Evolutionary conservation across 2,888 invertebrate species (phyloP).

Genomic region (Zaprionus obscuricornis): DNA sequence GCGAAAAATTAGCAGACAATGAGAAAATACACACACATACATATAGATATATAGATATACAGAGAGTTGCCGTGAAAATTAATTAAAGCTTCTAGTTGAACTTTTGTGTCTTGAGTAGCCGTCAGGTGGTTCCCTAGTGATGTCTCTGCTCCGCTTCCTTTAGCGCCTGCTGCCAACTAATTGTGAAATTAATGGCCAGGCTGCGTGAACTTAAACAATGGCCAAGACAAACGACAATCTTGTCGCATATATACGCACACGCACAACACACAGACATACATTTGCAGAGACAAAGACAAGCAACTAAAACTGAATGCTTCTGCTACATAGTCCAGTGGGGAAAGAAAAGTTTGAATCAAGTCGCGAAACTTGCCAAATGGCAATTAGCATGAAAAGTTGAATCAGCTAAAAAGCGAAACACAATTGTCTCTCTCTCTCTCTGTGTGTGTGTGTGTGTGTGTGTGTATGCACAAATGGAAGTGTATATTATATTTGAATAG

Average conservation of each 20-base stretch:
- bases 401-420: conserved; percentile 14
- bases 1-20: conserved; percentile 47
- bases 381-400: conserved; percentile 67
- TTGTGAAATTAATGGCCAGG: conserved; percentile 75
- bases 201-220: conserved; percentile 72
- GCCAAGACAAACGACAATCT: conserved; percentile 59
- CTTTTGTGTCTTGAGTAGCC: conserved; percentile 39
- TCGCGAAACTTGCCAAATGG: conserved; percentile 71
- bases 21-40: conserved; percentile 22
- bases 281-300: not conserved
- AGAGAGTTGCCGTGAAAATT: conserved; percentile 45
- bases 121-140: conserved; percentile 47
- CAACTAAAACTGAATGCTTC: conserved; percentile 17
- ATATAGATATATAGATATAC: conserved; percentile 8
- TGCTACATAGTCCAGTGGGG: conserved; percentile 38
- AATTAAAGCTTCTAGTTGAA: conserved; percentile 62
- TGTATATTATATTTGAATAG: conserved; percentile 22
- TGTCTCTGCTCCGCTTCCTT: not conserved
- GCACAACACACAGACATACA: conserved; percentile 7
- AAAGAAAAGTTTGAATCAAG: conserved; percentile 62
- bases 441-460: conserved; percentile 13
- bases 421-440: too few relatives aligned
- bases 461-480: conserved; percentile 1
- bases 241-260: conserved; percentile 18
- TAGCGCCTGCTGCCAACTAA: conserved; percentile 45